Base-by-base conservation (phyloP, 1,140 invertebrate species). In the Panagrolaimus sp. region DNA sequence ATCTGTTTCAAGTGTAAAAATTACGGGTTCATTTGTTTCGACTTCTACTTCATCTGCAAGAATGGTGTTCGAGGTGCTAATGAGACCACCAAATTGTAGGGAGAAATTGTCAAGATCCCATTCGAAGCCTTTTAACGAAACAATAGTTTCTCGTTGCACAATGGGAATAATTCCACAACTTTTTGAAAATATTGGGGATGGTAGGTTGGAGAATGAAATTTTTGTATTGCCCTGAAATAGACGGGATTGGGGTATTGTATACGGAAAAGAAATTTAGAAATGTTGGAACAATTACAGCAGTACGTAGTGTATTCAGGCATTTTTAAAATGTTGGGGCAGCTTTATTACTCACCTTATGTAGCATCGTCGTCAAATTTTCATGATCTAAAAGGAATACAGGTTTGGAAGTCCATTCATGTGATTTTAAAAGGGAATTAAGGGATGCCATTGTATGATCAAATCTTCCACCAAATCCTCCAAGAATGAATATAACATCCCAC, bases 361-460 rank as follows among this genome's bases (percentile, higher is more conserved):
- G 7, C 31, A 38, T 38, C 7, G 31, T 38, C 2, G 31, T 38
- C 2, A 38, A 7, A 38, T 38, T 38, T 38, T 38, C 31, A 7
- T 38, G 31, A 38, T 38, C 31, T n/a, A 48, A 68, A 9, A 31
- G 4, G n/a, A 57, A 11, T 13, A 27, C 14, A n/a, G 16, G 13
- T 47, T 68, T 68, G 2, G 25, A n/a, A 23, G n/a, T 27, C 5
- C 7, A n/a, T 9, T 25, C 9, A 9, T 63, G 20, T 14, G 66
- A 68, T 13, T 23, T 67, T 1, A 68, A n/a, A 57, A 70, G 20
- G 1, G 68, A 70, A 44, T 70, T 65, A 9, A 70, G n/a, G 7
- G 65, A 47, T 11, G 62, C 20, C 23, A 70, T 9, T 3, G 68
- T 70, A n/a, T 70, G 68, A 67, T 70, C 68, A 23, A 70, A 70